Evolutionary conservation across 2,113 vertebrate species (phyloP).

Genomic region (Potamarius usumacintae): DNA sequence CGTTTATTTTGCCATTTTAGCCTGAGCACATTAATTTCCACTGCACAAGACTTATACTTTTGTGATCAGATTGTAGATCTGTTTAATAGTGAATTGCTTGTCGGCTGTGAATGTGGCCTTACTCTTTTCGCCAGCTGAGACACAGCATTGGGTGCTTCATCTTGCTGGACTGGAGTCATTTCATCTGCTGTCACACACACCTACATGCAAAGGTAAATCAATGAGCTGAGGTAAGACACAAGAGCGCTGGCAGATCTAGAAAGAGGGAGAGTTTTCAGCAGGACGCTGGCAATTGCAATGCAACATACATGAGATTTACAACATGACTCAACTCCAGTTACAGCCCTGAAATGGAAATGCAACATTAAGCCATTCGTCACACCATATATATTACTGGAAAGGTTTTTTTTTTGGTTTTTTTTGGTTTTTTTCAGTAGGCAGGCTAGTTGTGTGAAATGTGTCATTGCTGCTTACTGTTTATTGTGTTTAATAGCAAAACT

Average conservation of each 20-base stretch:
- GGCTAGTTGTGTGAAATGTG: background rate
- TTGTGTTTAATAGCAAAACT: background rate
- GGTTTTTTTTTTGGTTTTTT: accelerated
- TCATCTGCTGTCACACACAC: constrained; percentile 66
- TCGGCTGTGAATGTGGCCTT: constrained; percentile 37
- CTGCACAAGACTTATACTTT: background rate
- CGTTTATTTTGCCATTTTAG: background rate
- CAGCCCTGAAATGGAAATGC: background rate
- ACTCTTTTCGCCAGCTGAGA: constrained; percentile 76
- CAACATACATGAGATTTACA: background rate
- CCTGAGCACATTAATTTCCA: background rate
- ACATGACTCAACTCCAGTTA: background rate
- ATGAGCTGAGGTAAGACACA: background rate
- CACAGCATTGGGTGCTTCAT: constrained; percentile 70
- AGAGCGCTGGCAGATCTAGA: background rate
- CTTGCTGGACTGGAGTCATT: constrained; percentile 66
- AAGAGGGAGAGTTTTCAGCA: background rate
- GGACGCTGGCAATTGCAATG: background rate
- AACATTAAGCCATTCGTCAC: background rate
- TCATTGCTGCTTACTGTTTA: background rate
- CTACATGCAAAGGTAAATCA: constrained; percentile 54
- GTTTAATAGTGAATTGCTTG: background rate
- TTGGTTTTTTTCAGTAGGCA: background rate
- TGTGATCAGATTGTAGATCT: background rate
- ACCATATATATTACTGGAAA: background rate